Evolutionary conservation across 2,888 invertebrate genomes (phyloP), one percentile per base, ranked within the genome.

Genomic region (Eristalinus sepulchralis): DNA sequence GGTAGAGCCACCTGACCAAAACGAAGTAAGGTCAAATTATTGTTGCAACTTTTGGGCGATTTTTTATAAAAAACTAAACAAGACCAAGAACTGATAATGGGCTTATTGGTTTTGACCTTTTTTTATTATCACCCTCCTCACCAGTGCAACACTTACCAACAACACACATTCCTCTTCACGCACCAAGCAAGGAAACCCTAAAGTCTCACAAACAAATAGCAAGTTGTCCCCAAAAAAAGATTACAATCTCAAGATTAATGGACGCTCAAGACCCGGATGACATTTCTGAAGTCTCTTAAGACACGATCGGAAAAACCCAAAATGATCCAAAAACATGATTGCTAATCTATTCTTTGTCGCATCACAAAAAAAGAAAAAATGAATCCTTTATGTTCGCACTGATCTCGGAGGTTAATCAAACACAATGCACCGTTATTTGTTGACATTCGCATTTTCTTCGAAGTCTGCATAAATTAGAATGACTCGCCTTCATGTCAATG

Each of bases 401-500:
- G 47, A 17, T 8, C 17, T 47, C 17, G 27, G 27, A 8, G 39
- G 13, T 39, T 39, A 17, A 47, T 47, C 47, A 47, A 47, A 47
- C 9, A 47, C 47, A n/a, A 47, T 8, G 1, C 47, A n/a, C 47
- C 47, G 47, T 47, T 47, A 47, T 47, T 47, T 8, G 47, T 4
- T 47, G 47, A 47, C 47, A 47, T 47, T 17, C n/a, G 17, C 47
- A 47, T 47, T 47, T 47, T 47, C 8, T 13, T 8, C 1, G 17
- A 47, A 47, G 17, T 47, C 17, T 8, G 47, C 17, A 47, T 47
- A 17, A 17, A 47, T 47, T 17, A 47, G 17, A 17, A 17, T 47
- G 47, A 47, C 47, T 17, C 47, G 2, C 6, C 47, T 47, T 8
- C 47, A 17, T 47, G 72, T 72, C 72, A 72, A 63, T 64, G 73